These are phyloP conservation scores for Corythoichthys haematopterus DNA, from an alignment of 2,113 vertebrate genomes.

Conservation along the genomic window DNA sequence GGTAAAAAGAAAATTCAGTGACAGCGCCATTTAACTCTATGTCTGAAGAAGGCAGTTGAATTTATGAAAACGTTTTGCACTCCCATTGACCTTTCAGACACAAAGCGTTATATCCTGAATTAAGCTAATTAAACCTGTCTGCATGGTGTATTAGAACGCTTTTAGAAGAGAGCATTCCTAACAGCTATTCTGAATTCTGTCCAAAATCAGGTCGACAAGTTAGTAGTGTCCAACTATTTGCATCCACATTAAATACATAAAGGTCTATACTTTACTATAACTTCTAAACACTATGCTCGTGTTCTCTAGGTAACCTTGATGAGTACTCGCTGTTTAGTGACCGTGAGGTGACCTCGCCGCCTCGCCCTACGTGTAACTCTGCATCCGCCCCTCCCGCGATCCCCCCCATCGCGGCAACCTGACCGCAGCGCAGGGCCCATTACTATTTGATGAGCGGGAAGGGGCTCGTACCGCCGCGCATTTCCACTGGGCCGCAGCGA, in stretches of 20 bases:
- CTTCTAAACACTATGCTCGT: neutral
- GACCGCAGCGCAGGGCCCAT: constrained; percentile 43
- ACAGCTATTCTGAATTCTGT: neutral
- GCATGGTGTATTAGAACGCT: neutral
- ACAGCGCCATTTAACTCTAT: too few relatives aligned
- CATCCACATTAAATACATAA: too few relatives aligned
- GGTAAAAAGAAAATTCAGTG: too few relatives aligned
- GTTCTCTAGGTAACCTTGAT: neutral
- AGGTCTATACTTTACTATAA: too few relatives aligned
- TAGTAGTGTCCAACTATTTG: neutral
- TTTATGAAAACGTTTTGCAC: neutral
- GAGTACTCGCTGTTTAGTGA: constrained; percentile 32
- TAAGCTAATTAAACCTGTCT: neutral
- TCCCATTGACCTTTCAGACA: neutral
- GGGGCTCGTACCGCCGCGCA: constrained; percentile 12
- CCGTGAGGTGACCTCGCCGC: constrained; percentile 51
- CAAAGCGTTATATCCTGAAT: neutral
- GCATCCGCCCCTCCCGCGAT: constrained; percentile 15
- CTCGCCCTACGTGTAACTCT: constrained; percentile 55
- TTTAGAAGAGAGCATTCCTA: neutral
- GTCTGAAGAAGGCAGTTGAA: too few relatives aligned
- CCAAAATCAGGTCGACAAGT: neutral
- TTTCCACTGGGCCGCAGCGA: neutral
- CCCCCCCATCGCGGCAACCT: constrained; percentile 18
- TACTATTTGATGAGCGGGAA: constrained; percentile 63